Evolutionary conservation across 2,888 invertebrate species (phyloP).

Genomic region (Synergus japonicus): DNA sequence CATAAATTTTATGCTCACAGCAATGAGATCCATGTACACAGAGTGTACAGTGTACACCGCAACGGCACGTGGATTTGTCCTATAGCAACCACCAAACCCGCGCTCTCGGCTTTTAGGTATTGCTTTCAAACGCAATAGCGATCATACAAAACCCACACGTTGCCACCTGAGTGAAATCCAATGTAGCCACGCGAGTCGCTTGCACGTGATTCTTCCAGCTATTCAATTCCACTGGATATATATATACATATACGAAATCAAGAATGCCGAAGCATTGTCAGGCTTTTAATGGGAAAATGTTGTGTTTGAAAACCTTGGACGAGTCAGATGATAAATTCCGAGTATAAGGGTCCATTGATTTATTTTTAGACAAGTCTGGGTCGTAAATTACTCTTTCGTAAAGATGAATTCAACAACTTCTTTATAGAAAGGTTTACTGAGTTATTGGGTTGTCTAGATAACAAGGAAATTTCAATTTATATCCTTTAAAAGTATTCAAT

Average conservation of each 20-base stretch:
- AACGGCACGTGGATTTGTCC: conserved; percentile 27
- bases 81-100: not conserved
- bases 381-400: not conserved
- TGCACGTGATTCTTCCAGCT: conserved; percentile 30
- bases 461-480: not conserved
- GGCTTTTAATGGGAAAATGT: conserved; percentile 25
- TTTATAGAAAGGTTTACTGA: not conserved
- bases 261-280: conserved; percentile 15
- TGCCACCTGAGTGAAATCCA: conserved; percentile 34
- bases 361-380: not conserved
- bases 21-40: conserved; percentile 2
- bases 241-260: too few relatives aligned
- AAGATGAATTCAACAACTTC: not conserved
- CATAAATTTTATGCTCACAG: not conserved
- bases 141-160: conserved; percentile 20
- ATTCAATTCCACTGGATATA: not conserved
- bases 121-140: conserved; percentile 17
- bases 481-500: not conserved
- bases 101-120: conserved; percentile 11
- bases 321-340: conserved; percentile 1
- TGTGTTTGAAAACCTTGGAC: not conserved
- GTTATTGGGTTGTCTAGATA: not conserved
- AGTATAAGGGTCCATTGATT: not conserved
- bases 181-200: conserved; percentile 25
- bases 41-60: not conserved